A percentile compares a stretch with the other conserved stretches of the same genome.
These are phyloP conservation scores for Cettia cetti DNA, from an alignment of 2,113 vertebrate species.

Conservation along the genomic window DNA sequence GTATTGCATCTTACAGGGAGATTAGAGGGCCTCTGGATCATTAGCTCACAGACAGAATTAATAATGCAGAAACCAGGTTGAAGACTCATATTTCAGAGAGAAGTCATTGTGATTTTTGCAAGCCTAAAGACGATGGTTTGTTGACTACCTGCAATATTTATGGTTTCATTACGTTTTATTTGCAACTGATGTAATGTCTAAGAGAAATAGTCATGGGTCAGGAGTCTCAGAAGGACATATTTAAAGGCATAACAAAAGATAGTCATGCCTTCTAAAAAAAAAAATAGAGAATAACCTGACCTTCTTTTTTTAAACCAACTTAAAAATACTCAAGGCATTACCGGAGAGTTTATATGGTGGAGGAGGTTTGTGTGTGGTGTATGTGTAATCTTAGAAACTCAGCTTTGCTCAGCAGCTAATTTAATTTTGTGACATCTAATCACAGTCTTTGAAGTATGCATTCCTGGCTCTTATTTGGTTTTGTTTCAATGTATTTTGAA, in stretches of 20 bases:
- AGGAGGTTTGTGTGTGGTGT: neutral
- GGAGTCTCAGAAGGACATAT: conserved; percentile 30
- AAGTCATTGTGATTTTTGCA: conserved; percentile 7
- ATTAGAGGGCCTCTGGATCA: neutral
- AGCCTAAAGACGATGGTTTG: neutral
- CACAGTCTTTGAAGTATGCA: neutral
- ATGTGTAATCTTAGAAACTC: neutral
- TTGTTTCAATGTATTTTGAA: neutral
- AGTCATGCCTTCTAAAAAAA: conserved; percentile 13
- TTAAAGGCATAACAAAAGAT: conserved; percentile 34
- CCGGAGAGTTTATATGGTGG: neutral
- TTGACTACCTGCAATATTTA: conserved; percentile 63
- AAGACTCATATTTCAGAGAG: neutral
- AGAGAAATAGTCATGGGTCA: conserved; percentile 32
- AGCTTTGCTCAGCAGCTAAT: neutral
- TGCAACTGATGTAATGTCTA: conserved; percentile 66
- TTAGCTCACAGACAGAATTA: neutral
- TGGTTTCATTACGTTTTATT: conserved; percentile 58
- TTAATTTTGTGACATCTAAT: neutral
- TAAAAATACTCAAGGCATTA: neutral
- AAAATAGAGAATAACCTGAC: neutral
- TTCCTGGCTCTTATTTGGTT: neutral
- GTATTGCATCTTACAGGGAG: neutral
- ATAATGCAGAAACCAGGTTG: neutral
- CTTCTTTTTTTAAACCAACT: neutral